Base-by-base conservation (phyloP, 1,140 invertebrate species). In the Lucilia sericata region DNA sequence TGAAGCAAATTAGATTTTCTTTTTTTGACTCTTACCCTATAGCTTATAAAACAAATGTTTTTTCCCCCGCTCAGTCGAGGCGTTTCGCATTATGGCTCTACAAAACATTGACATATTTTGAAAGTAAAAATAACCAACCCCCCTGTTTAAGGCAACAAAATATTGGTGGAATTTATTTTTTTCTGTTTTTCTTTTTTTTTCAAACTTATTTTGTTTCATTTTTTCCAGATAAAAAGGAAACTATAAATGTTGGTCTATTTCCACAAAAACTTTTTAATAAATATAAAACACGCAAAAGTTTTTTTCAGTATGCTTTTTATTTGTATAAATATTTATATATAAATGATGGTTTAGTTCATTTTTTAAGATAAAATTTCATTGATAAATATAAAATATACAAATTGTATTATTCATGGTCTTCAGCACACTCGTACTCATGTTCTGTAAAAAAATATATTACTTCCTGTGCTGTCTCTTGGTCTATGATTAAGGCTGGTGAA, bases 261-360 rank as follows among this genome's bases (percentile, higher is more conserved):
- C 8, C 19, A 21, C 21, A 25, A 70, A 65, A 70, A 70, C n/a
- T 25, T 70, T 70, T 21, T 70, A 12, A 21, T 70, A 21, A 70
- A 60, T 60, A 60, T 60, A 21, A 70, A 70, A 70, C 65, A 70
- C 65, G 65, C 65, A 70, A 70, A 70, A 70, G 25, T 30, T 30
- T 30, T 30, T 70, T 70, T 70, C 51, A 14, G 2, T 3, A 42
- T 42, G 42, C 5, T 3, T 3, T 3, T 42, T 5, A 42, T 42
- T 42, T 42, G 42, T 42, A 42, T 42, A 42, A 7, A 42, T 42
- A 42, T 42, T 42, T 42, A 42, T 42, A 42, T 42, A 42, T 42
- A 42, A 30, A 30, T 42, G 42, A 42, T 42, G 42, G 42, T 42
- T 8, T 10, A 42, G 42, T 42, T 42, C 10, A 30, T 42, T 42